Conservation (phyloP, 2,888 invertebrate species). For the Melanostoma scalare region DNA sequence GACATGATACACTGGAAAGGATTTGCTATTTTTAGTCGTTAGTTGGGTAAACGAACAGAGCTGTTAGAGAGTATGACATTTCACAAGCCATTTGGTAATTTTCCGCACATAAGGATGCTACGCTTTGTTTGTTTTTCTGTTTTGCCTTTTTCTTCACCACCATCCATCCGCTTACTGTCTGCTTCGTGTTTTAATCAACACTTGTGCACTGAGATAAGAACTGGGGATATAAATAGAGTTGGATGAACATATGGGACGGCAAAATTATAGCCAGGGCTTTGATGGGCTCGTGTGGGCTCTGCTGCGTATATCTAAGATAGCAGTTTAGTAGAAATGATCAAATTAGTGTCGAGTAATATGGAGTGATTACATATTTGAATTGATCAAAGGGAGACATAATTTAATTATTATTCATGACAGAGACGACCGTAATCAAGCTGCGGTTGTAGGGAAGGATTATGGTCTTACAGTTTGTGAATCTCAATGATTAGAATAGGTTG, state of each 20-base stretch:
- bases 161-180: neutral
- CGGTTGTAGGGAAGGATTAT: too few relatives aligned
- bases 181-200: slow-evolving; percentile 53
- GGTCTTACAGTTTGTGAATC: too few relatives aligned
- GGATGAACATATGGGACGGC: slow-evolving; percentile 37
- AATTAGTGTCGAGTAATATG: slow-evolving; percentile 51
- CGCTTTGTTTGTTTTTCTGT: slow-evolving; percentile 48
- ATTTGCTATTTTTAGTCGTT: slow-evolving; percentile 53
- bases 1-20: slow-evolving; percentile 57
- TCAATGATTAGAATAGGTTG: too few relatives aligned
- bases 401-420: neutral
- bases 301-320: slow-evolving; percentile 3
- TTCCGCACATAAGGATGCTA: slow-evolving; percentile 68
- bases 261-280: slow-evolving; percentile 6
- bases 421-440: neutral
- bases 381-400: slow-evolving; percentile 39
- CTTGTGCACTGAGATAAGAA: slow-evolving; percentile 57
- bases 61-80: slow-evolving; percentile 63
- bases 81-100: slow-evolving; percentile 71
- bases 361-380: slow-evolving; percentile 38
- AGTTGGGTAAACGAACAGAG: neutral
- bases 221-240: slow-evolving; percentile 59
- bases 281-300: neutral
- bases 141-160: slow-evolving; percentile 12
- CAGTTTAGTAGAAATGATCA: slow-evolving; percentile 60